Evolutionary conservation across 2,888 invertebrate species (phyloP).

Genomic region (Xanthorhoe designata): DNA sequence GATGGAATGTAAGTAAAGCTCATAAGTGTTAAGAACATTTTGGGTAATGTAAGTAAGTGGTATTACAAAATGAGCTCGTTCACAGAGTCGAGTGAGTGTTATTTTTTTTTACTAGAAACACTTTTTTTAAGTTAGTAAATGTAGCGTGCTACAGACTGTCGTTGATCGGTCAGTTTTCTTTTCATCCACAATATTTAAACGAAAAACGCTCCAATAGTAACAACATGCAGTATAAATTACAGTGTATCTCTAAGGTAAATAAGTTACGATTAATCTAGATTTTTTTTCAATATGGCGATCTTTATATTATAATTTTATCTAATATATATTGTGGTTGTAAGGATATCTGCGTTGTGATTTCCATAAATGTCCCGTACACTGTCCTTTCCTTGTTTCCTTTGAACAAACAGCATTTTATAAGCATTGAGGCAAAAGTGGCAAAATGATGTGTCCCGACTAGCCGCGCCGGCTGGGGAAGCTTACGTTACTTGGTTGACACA

Average conservation of each 20-base stretch:
- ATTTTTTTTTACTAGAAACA: slow-evolving; percentile 79
- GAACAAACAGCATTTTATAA: slow-evolving; percentile 43
- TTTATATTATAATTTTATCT: slow-evolving; percentile 87
- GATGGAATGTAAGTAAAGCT: slow-evolving; percentile 80
- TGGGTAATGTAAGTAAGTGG: slow-evolving; percentile 81
- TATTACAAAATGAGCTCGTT: slow-evolving; percentile 81
- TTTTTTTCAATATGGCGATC: slow-evolving; percentile 86
- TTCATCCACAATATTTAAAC: slow-evolving; percentile 84
- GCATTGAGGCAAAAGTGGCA: slow-evolving; percentile 70
- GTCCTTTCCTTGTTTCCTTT: slow-evolving; percentile 68
- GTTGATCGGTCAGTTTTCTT: slow-evolving; percentile 81
- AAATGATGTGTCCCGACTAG: slow-evolving; percentile 73
- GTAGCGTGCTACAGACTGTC: slow-evolving; percentile 82
- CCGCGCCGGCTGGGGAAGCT: slow-evolving; percentile 72
- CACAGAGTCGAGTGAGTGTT: slow-evolving; percentile 80
- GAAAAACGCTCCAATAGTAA: slow-evolving; percentile 80
- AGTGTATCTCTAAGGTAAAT: slow-evolving; percentile 85
- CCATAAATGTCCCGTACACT: slow-evolving; percentile 73
- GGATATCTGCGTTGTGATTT: slow-evolving; percentile 86
- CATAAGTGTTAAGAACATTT: slow-evolving; percentile 82
- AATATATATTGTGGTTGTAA: slow-evolving; percentile 91
- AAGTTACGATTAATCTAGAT: slow-evolving; percentile 84
- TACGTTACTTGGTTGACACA: slow-evolving; percentile 71
- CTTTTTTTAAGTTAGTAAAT: slow-evolving; percentile 81
- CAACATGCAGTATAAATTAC: slow-evolving; percentile 83